Percentiles rank a stretch among this genome's conserved stretches.
Conservation (phyloP, 1,140 invertebrate species). For the Camponotus pennsylvanicus region DNA sequence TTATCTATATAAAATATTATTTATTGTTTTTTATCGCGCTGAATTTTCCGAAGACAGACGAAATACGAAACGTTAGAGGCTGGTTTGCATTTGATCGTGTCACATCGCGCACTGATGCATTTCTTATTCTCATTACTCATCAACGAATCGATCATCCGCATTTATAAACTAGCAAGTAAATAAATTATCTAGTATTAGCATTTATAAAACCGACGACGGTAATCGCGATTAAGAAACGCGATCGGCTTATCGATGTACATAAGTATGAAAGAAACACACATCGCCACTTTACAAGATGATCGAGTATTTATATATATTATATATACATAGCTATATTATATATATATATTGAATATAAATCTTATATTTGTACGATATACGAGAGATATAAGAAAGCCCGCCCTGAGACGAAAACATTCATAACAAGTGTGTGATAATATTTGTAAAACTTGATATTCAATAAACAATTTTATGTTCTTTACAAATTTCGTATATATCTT, state of each 20-base stretch:
- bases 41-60: conserved; percentile 62
- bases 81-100: conserved; percentile 63
- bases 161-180: conserved; percentile 39
- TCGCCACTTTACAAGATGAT: conserved; percentile 77
- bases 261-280: conserved; percentile 66
- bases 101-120: conserved; percentile 25
- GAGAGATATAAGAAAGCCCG: conserved; percentile 76
- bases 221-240: conserved; percentile 7
- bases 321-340: conserved; percentile 74
- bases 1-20: conserved; percentile 81
- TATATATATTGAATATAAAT: conserved; percentile 79
- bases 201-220: conserved; percentile 46
- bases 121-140: conserved; percentile 43
- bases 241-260: conserved; percentile 78
- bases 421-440: conserved; percentile 86
- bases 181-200: conserved; percentile 63
- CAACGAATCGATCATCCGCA: conserved; percentile 52
- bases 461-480: conserved; percentile 84
- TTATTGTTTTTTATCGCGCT: conserved; percentile 74
- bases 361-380: conserved; percentile 83
- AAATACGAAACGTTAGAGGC: conserved; percentile 67
- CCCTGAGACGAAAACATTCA: conserved; percentile 80
- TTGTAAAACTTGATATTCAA: conserved; percentile 85
- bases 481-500: conserved; percentile 45
- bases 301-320: conserved; percentile 81